Evolutionary conservation across 2,797 vertebrate genomes (phyloP).

Genomic region (Remorina albescens): DNA sequence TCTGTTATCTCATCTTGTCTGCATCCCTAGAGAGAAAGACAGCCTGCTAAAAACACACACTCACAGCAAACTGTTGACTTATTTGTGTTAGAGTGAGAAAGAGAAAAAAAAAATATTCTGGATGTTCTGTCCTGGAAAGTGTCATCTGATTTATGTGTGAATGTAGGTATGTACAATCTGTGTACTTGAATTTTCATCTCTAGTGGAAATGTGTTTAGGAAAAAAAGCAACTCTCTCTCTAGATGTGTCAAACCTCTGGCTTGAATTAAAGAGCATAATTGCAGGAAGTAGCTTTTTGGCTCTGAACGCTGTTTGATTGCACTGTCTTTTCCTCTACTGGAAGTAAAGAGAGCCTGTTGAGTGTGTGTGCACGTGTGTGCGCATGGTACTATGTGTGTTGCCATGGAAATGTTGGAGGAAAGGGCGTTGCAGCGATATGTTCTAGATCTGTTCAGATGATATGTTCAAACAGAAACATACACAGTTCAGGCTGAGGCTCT

Average conservation of each 20-base stretch:
- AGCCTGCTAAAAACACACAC: constrained; percentile 21
- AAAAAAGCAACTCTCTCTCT: constrained; percentile 18
- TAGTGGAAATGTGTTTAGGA: constrained; percentile 33
- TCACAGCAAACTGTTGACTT: constrained; percentile 2
- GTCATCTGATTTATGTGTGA: background rate
- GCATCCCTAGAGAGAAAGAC: constrained; percentile 34
- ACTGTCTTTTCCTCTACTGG: constrained; percentile 45
- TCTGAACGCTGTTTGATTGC: constrained; percentile 66
- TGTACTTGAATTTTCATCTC: constrained; percentile 3
- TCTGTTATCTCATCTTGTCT: constrained; percentile 30
- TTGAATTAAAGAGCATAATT: constrained; percentile 66
- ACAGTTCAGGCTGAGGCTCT: background rate
- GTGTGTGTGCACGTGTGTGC: constrained; percentile 10
- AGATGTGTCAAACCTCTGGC: constrained; percentile 39
- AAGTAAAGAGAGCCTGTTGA: constrained; percentile 18
- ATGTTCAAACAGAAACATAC: background rate
- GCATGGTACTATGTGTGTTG: constrained; percentile 29
- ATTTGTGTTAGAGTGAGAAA: constrained; percentile 15
- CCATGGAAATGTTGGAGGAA: constrained; percentile 36
- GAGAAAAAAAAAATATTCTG: background rate
- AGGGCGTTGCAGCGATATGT: background rate
- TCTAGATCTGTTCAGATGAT: constrained; percentile 31
- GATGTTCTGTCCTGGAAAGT: constrained; percentile 21
- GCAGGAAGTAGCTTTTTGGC: constrained; percentile 70
- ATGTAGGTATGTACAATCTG: background rate